Conservation (phyloP, 2,113 vertebrate species). For the Catharus fuscescens region DNA sequence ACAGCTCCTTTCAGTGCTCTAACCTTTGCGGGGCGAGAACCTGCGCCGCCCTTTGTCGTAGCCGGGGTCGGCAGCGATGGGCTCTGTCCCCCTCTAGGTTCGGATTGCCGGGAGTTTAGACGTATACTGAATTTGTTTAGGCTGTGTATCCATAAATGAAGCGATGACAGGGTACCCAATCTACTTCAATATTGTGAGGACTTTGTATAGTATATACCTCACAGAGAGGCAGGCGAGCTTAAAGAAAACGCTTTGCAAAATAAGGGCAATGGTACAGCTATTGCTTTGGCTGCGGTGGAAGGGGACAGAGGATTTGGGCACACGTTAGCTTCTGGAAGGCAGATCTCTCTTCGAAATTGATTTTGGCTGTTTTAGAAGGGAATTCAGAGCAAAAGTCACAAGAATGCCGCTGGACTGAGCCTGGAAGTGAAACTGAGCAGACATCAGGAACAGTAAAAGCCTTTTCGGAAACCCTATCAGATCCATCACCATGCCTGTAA, state of each 20-base stretch:
- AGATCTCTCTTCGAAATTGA: background rate
- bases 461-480: background rate
- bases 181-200: background rate
- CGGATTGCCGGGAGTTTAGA: background rate
- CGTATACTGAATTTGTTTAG: background rate
- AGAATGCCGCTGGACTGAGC: background rate
- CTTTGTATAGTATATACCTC: background rate
- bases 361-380: background rate
- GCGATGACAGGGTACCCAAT: background rate
- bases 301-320: background rate
- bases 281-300: background rate
- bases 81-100: background rate
- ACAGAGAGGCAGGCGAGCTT: background rate
- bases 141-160: background rate
- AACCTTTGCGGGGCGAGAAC: background rate
- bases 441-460: background rate
- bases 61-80: background rate
- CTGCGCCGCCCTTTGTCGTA: background rate
- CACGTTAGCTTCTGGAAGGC: background rate
- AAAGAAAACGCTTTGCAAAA: background rate
- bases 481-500: conserved; percentile 1
- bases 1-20: background rate
- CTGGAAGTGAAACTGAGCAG: background rate
- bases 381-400: background rate
- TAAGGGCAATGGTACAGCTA: background rate